These are phyloP conservation scores for Hyposoter didymator DNA, from an alignment of 2,888 invertebrate genomes.

Conservation along the genomic window DNA sequence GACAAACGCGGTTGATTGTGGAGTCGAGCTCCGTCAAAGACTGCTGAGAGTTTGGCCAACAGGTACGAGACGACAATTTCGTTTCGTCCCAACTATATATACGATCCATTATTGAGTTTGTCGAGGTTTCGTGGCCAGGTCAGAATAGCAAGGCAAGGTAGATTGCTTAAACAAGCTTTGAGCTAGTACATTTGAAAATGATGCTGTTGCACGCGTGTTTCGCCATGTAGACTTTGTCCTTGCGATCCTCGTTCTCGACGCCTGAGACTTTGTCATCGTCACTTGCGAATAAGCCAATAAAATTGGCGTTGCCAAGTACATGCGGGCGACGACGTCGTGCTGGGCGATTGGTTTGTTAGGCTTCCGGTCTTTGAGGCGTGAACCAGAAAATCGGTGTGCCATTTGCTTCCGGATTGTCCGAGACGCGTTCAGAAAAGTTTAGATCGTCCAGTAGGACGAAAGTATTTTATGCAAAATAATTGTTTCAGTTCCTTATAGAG, in stretches of 20 bases:
- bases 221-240: constrained; percentile 31
- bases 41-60: constrained; percentile 27
- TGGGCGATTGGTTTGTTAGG: constrained; percentile 7
- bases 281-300: constrained; percentile 29
- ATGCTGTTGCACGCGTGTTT: constrained; percentile 30
- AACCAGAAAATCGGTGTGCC: too few species aligned
- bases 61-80: constrained; percentile 57
- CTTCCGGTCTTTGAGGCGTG: background rate
- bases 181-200: constrained; percentile 26
- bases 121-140: constrained; percentile 59
- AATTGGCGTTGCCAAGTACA: constrained; percentile 9
- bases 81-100: constrained; percentile 39
- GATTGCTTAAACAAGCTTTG: constrained; percentile 34
- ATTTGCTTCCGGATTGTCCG: too few species aligned
- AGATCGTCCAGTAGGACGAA: background rate
- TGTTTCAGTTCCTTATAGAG: background rate
- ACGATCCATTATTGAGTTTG: constrained; percentile 70
- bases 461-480: background rate
- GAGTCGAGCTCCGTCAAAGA: constrained; percentile 4
- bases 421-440: background rate
- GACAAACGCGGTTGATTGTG: constrained; percentile 21
- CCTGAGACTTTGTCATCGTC: constrained; percentile 36
- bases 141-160: constrained; percentile 13
- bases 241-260: constrained; percentile 8
- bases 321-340: constrained; percentile 20